A percentile compares a stretch with the other conserved stretches of the same genome.
phyloP scores from a whole-genome alignment of 1,140 invertebrate genomes.

The Zaprionus davidi region DNA sequence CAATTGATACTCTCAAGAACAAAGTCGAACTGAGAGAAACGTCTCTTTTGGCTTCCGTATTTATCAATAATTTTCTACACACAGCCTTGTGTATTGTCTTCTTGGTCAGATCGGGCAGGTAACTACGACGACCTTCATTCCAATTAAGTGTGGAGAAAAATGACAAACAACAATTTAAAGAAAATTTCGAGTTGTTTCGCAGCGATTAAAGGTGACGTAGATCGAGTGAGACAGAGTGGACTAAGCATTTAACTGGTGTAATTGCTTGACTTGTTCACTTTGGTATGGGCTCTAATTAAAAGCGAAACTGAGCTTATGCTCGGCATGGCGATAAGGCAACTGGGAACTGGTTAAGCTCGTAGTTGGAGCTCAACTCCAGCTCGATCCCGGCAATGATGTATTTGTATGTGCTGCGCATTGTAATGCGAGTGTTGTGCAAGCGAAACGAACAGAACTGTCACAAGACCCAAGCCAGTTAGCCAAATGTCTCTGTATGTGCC shows the following conservation, averaged over 20 bases:
- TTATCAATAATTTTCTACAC: constrained; percentile 13
- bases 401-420: constrained; percentile 21
- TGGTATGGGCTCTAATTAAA: constrained; percentile 66
- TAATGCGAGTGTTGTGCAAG: constrained; percentile 62
- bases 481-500: neutral
- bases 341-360: constrained; percentile 1
- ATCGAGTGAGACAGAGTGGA: constrained; percentile 8
- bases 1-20: neutral
- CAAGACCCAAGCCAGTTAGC: constrained; percentile 40
- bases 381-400: constrained; percentile 7
- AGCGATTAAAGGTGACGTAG: constrained; percentile 47
- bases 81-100: neutral
- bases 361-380: neutral
- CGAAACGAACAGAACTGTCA: constrained; percentile 66
- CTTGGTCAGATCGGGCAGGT: constrained; percentile 3
- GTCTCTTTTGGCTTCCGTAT: constrained; percentile 20
- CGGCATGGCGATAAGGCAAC: constrained; percentile 39
- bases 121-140: constrained; percentile 52
- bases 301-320: constrained; percentile 57
- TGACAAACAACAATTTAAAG: constrained; percentile 21
- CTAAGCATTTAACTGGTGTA: constrained; percentile 43
- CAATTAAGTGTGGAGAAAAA: constrained; percentile 47
- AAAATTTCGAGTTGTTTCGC: constrained; percentile 18
- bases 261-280: constrained; percentile 48
- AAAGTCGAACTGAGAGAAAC: neutral